Evolutionary conservation across 53 echinoderm and acorn worm species (phyloP).

Genomic region (Apostichopus leukothele): DNA sequence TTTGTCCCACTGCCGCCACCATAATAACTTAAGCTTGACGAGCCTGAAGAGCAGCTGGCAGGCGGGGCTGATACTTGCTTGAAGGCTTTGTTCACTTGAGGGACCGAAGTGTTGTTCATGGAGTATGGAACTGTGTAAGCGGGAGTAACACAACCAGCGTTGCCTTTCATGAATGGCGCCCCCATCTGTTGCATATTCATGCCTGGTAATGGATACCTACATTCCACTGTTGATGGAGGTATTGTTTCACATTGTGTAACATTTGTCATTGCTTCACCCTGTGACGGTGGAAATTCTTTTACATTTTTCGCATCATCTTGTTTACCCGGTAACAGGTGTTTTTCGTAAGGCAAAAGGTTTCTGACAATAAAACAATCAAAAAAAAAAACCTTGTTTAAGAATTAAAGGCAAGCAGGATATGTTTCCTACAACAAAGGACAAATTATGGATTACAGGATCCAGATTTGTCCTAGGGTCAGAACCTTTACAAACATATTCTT

Average conservation of each 20-base stretch:
- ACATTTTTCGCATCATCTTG: neutral
- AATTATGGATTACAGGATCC: too few relatives aligned
- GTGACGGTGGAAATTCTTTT: neutral
- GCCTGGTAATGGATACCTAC: neutral
- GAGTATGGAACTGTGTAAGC: neutral
- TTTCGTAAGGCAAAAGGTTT: slow-evolving; percentile 40
- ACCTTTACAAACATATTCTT: too few relatives aligned
- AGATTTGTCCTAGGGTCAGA: too few relatives aligned
- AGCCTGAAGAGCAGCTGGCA: neutral
- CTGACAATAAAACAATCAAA: neutral
- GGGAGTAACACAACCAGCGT: neutral
- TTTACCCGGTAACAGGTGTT: slow-evolving; percentile 13
- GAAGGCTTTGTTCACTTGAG: neutral
- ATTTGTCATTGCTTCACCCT: neutral
- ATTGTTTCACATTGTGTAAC: neutral
- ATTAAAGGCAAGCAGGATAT: neutral
- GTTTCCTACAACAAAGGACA: too few relatives aligned
- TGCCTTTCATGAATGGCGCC: slow-evolving; percentile 12
- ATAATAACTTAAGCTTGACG: neutral
- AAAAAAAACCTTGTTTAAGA: neutral
- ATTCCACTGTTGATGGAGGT: neutral
- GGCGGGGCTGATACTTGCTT: neutral
- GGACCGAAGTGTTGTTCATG: neutral
- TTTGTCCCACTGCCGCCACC: neutral
- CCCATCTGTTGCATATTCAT: neutral